phyloP scores from a whole-genome alignment of 2,888 invertebrate species.

The Macrosoma leucophasiata region DNA sequence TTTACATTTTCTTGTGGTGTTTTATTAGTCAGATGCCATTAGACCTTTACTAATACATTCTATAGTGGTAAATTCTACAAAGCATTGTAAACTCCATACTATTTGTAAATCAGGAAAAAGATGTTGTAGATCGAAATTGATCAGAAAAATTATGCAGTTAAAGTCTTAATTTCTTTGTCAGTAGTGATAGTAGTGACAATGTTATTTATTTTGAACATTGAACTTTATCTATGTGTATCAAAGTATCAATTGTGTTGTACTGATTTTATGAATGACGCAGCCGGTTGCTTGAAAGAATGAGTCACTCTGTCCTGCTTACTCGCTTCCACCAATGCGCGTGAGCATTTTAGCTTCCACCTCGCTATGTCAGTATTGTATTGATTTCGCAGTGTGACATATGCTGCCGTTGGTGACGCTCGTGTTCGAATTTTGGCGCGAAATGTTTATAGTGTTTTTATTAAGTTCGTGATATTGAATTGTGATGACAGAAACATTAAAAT shows the following conservation, averaged over 20 bases:
- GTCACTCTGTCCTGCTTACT: slow-evolving; percentile 49
- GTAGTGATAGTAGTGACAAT: no score
- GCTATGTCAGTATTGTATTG: slow-evolving; percentile 36
- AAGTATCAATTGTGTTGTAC: slow-evolving; percentile 34
- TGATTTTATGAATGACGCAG: slow-evolving; percentile 57
- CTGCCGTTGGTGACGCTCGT: slow-evolving; percentile 32
- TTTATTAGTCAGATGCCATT: no score
- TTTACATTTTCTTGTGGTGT: no score
- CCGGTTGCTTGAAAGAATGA: slow-evolving; percentile 59
- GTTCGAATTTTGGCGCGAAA: slow-evolving; percentile 37
- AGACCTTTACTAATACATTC: no score
- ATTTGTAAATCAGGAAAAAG: no score
- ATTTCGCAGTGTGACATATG: slow-evolving; percentile 45
- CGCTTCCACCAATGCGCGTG: slow-evolving; percentile 44
- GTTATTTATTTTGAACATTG: no score
- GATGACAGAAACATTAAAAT: slow-evolving; percentile 58
- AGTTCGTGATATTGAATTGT: slow-evolving; percentile 34
- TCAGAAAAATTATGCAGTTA: no score
- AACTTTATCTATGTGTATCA: slow-evolving; percentile 4
- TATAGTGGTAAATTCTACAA: no score
- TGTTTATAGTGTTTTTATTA: no score
- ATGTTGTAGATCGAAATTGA: no score
- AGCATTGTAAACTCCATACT: no score
- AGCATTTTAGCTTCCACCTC: slow-evolving; percentile 55
- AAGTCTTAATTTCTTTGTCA: no score